phyloP scores from a whole-genome alignment of 2,888 invertebrate genomes.

The Drosophila sordidula region DNA sequence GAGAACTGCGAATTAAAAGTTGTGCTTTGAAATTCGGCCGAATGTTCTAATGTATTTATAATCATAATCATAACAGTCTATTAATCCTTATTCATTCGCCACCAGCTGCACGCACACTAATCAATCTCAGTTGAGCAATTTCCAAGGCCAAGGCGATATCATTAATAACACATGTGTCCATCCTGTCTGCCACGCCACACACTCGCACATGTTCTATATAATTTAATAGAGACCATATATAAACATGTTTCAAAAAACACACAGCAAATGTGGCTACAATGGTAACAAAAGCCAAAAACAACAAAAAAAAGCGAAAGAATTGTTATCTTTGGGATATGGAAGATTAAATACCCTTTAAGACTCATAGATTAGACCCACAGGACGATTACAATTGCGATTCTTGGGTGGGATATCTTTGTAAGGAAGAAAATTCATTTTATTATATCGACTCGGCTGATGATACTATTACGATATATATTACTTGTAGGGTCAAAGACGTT shows the following conservation, averaged over 20 bases:
- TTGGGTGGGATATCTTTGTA: no score
- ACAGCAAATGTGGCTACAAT: slow-evolving; percentile 3
- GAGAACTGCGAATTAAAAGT: no score
- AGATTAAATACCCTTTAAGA: no score
- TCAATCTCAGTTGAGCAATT: slow-evolving; percentile 62
- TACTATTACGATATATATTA: no score
- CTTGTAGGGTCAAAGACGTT: no score
- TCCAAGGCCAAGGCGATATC: slow-evolving; percentile 55
- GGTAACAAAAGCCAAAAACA: slow-evolving; percentile 18
- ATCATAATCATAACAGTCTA: slow-evolving; percentile 27
- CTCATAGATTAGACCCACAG: no score
- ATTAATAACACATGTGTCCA: slow-evolving; percentile 66
- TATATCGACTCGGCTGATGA: no score
- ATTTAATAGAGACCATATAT: slow-evolving; percentile 49
- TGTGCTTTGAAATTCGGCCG: no score
- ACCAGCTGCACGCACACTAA: slow-evolving; percentile 26
- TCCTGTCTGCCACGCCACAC: background rate
- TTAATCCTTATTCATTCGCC: slow-evolving; percentile 31
- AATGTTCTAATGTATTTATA: slow-evolving; percentile 16
- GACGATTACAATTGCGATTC: no score
- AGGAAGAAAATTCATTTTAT: no score
- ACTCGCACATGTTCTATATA: slow-evolving; percentile 39
- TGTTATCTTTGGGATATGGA: no score
- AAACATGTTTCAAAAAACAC: slow-evolving; percentile 1
- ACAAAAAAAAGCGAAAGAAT: slow-evolving; percentile 1